These are phyloP conservation scores for Encarsia formosa DNA, from an alignment of 2,888 invertebrate species.

Conservation along the genomic window DNA sequence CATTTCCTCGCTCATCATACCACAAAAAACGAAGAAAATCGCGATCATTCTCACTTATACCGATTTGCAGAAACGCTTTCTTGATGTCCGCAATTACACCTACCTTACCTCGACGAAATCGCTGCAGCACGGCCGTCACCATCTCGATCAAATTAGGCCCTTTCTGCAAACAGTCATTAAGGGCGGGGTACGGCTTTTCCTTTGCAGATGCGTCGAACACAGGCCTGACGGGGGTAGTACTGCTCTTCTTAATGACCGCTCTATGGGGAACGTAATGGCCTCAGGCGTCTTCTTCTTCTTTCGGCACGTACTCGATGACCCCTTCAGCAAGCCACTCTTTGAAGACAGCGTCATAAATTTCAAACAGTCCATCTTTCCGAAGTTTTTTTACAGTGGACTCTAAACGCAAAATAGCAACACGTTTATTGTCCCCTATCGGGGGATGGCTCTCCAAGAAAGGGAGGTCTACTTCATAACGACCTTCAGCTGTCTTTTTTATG, in stretches of 20 bases:
- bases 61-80: slow-evolving; percentile 29
- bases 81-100: slow-evolving; percentile 27
- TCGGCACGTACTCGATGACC: background rate
- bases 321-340: background rate
- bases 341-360: background rate
- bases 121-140: slow-evolving; percentile 23
- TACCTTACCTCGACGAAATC: slow-evolving; percentile 23
- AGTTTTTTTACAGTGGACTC: background rate
- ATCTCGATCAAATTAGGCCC: slow-evolving; percentile 29
- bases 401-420: background rate
- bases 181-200: slow-evolving; percentile 27
- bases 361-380: background rate
- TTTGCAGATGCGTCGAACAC: slow-evolving; percentile 35
- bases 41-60: slow-evolving; percentile 21
- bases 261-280: slow-evolving; percentile 24
- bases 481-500: background rate
- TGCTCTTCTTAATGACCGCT: slow-evolving; percentile 23
- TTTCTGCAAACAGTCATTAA: slow-evolving; percentile 32
- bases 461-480: slow-evolving; percentile 37
- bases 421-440: slow-evolving; percentile 30
- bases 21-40: slow-evolving; percentile 16
- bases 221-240: slow-evolving; percentile 29
- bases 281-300: background rate
- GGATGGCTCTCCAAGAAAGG: slow-evolving; percentile 40
- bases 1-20: slow-evolving; percentile 2